A percentile compares a stretch with the other conserved stretches of the same genome.
Evolutionary conservation across 2,797 vertebrate genomes (phyloP).

Genomic region (Pristis pectinata): DNA sequence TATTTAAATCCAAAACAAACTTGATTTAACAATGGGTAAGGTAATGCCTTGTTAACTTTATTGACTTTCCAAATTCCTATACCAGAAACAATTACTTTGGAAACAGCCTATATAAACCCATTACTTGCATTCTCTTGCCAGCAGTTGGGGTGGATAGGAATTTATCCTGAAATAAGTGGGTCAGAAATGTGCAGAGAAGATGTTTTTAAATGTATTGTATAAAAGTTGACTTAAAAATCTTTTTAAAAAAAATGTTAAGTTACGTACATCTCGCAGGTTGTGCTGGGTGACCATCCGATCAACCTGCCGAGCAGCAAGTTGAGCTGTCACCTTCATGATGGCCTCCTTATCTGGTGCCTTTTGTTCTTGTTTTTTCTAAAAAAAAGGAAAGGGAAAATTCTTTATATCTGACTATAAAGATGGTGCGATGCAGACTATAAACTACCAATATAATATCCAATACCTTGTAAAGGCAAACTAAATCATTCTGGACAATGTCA

Average conservation of each 20-base stretch:
- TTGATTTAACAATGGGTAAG: background rate
- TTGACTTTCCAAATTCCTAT: background rate
- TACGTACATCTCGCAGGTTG: conserved; percentile 86
- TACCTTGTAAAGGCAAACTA: background rate
- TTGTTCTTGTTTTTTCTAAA: conserved; percentile 87
- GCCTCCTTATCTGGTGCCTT: conserved; percentile 95
- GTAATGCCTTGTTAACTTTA: background rate
- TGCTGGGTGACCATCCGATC: conserved; percentile 83
- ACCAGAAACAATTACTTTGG: background rate
- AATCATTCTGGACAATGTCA: background rate
- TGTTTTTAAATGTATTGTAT: background rate
- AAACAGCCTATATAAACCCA: background rate
- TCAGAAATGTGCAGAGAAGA: background rate
- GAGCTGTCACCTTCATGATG: conserved; percentile 82
- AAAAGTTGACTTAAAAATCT: conserved; percentile 29
- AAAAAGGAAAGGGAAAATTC: conserved; percentile 38
- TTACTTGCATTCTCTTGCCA: background rate
- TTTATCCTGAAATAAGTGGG: background rate
- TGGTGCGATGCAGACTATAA: background rate
- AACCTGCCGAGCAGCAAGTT: conserved; percentile 66
- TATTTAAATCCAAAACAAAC: background rate
- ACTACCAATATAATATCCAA: background rate
- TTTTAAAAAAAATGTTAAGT: conserved; percentile 29
- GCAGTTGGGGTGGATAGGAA: background rate
- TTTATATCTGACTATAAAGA: background rate